Conservation (phyloP, 2,888 invertebrate genomes). For the Troides helena region DNA sequence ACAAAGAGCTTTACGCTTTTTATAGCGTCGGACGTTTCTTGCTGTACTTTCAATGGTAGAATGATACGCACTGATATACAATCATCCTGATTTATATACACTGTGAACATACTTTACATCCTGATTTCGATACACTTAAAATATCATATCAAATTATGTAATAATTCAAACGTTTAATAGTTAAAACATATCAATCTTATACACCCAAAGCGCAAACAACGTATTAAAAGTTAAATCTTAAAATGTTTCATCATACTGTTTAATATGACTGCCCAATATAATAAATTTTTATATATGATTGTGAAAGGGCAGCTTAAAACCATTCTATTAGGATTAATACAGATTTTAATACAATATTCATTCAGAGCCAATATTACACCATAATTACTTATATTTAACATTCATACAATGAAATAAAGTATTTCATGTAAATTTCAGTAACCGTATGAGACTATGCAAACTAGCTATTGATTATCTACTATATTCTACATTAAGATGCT, state of each 20-base stretch:
- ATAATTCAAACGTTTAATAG: not conserved
- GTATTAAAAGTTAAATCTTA: too few species aligned
- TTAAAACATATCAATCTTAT: not conserved
- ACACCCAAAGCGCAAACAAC: not conserved
- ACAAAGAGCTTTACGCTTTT: conserved; percentile 73
- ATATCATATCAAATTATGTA: not conserved
- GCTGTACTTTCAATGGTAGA: conserved; percentile 57
- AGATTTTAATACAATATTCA: not conserved
- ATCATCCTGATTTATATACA: conserved; percentile 33
- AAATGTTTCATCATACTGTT: too few species aligned
- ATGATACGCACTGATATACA: conserved; percentile 60
- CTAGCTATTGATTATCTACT: too few species aligned
- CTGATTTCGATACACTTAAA: conserved; percentile 4
- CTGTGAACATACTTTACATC: conserved; percentile 31
- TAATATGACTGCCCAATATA: too few species aligned
- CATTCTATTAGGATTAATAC: not conserved
- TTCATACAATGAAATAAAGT: not conserved
- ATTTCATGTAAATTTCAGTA: too few species aligned
- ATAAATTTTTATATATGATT: too few species aligned
- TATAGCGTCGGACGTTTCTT: conserved; percentile 58
- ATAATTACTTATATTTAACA: not conserved
- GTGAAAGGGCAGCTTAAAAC: too few species aligned
- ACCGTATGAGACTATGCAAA: too few species aligned
- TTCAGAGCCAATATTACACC: not conserved
- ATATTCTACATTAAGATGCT: too few species aligned